Evolutionary conservation across 2,888 invertebrate species (phyloP).

Genomic region (Parthenolecanium corni): DNA sequence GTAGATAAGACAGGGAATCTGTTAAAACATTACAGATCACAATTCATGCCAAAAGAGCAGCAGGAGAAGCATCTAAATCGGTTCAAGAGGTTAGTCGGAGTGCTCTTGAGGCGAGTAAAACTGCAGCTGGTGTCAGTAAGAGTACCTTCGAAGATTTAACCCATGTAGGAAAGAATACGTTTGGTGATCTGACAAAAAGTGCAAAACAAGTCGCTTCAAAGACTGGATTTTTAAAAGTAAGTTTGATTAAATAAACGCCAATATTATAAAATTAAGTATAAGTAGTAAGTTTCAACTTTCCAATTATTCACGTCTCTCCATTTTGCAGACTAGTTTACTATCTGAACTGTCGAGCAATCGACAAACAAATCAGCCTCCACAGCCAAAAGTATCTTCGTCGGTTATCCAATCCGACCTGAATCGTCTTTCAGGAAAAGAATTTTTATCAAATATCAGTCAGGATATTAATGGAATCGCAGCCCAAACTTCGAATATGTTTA

Average conservation of each 20-base stretch:
- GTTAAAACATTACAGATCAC: slow-evolving; percentile 75
- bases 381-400: slow-evolving; percentile 16
- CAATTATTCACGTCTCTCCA: no score
- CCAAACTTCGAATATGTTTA: slow-evolving; percentile 86
- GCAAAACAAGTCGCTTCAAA: slow-evolving; percentile 80
- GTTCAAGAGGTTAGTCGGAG: slow-evolving; percentile 74
- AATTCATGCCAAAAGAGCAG: slow-evolving; percentile 72
- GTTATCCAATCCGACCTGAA: slow-evolving; percentile 17
- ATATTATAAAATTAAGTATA: no score
- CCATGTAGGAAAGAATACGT: slow-evolving; percentile 77
- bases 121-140: slow-evolving; percentile 75
- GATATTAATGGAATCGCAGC: slow-evolving; percentile 87
- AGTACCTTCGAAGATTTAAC: slow-evolving; percentile 79
- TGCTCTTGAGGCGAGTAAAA: slow-evolving; percentile 74
- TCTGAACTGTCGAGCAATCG: slow-evolving; percentile 10
- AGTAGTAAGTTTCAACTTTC: no score
- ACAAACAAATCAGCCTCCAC: neutral
- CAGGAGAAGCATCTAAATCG: slow-evolving; percentile 71
- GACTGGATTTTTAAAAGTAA: slow-evolving; percentile 68
- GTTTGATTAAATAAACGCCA: no score
- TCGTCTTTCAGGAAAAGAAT: slow-evolving; percentile 45
- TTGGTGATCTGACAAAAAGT: slow-evolving; percentile 81
- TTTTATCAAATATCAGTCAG: slow-evolving; percentile 81
- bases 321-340: slow-evolving; percentile 4
- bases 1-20: no score